phyloP scores from a whole-genome alignment of 2,888 invertebrate species.

The Hydraecia micacea region DNA sequence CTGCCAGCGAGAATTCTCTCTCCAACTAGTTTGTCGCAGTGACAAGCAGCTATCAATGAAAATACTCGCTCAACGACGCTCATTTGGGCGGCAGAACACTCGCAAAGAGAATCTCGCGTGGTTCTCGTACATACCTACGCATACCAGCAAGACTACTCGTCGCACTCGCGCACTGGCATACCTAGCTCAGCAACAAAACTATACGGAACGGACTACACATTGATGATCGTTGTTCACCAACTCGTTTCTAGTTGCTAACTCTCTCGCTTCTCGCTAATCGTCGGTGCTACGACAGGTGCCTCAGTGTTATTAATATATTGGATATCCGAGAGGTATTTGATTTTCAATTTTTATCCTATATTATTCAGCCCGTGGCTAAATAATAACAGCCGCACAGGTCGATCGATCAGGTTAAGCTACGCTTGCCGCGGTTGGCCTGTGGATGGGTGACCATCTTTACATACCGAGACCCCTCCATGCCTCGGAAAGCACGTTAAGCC shows the following conservation, averaged over 20 bases:
- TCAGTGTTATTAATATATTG: not conserved
- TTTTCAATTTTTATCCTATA: not conserved
- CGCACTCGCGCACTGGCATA: not conserved
- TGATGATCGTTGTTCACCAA: not conserved
- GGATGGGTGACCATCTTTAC: too few species aligned
- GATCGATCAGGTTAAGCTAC: too few species aligned
- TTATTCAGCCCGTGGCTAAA: too few species aligned
- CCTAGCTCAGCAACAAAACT: not conserved
- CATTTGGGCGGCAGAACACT: not conserved
- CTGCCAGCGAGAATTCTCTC: not conserved
- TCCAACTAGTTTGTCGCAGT: not conserved
- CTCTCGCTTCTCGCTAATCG: not conserved
- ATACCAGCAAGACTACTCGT: not conserved
- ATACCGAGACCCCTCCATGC: too few species aligned
- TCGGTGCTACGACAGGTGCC: not conserved
- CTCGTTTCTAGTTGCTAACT: not conserved
- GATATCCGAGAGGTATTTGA: not conserved
- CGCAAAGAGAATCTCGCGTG: not conserved
- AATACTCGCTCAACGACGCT: not conserved
- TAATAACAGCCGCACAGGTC: too few species aligned
- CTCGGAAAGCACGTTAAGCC: too few species aligned
- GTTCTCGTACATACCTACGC: too few species aligned
- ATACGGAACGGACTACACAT: not conserved
- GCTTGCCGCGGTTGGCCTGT: too few species aligned
- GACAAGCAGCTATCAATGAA: not conserved